Evolutionary conservation across 1,140 invertebrate genomes (phyloP), one percentile per base, ranked within the genome.

Genomic region (Drosophila malerkotliana): DNA sequence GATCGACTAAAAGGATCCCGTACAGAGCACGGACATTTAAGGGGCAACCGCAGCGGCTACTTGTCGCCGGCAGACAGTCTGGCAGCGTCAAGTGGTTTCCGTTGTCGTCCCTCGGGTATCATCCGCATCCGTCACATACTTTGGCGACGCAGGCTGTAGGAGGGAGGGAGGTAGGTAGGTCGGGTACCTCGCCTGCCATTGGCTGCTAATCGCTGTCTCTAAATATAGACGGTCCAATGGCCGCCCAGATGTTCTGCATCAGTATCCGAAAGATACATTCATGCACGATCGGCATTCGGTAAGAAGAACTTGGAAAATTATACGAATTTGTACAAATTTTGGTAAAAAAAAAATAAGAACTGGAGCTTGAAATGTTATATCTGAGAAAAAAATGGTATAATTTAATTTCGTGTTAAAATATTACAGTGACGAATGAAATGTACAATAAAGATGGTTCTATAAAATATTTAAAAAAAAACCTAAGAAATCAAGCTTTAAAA

Each of bases 201-300:
- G 83, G 83, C 79, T 88, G 83, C 83, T 89, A 89, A 89, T 89
- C 84, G 84, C 79, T 61, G 49, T n/a, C 10, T 37, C 79, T 83
- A 83, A 68, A 89, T 64, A 67, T 88, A 89, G 68, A 67, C 21
- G 54, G 44, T 59, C 84, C 83, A 88, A 88, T 88, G 51, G 83
- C 48, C 41, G 79, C 76, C 58, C 83, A 88, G 83, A 87, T 88
- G 83, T 52, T 51, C 37, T 41, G 41, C 76, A 77, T 87, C 83
- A 87, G 63, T 49, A 64, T n/a, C 1, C 15, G 3, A 34, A 49
- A 67, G 63, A 45, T 45, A 64, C 34, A 64, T 30, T 45, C 28
- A 6, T 28, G 28, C 10, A 32, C 61, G 57, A 41, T 32, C 15
- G 21, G 6, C 15, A 0, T 28, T 34, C 18, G 0, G 5, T 45